phyloP scores from a whole-genome alignment of 2,797 vertebrate genomes.

The Coracias cyanogaster region DNA sequence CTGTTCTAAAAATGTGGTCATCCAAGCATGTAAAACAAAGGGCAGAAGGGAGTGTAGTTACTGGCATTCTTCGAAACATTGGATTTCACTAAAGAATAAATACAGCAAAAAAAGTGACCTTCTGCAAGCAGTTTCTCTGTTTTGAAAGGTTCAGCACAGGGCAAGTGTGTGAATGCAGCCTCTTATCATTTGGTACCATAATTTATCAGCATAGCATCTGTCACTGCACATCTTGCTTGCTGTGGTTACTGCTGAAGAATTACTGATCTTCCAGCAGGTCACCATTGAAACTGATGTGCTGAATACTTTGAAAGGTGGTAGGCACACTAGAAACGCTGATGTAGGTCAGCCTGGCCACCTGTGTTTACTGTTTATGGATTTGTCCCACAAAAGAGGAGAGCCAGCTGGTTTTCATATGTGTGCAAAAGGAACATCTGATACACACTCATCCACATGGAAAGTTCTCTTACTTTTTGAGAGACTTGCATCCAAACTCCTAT shows the following conservation, averaged over 20 bases:
- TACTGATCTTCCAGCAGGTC: not conserved
- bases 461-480: not conserved
- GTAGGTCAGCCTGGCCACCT: not conserved
- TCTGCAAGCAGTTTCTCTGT: not conserved
- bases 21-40: slow-evolving; percentile 28
- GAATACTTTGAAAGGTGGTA: not conserved
- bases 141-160: not conserved
- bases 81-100: not conserved
- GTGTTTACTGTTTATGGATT: not conserved
- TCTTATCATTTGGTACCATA: not conserved
- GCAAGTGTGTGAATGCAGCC: not conserved
- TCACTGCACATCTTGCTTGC: not conserved
- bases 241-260: not conserved
- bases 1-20: slow-evolving; percentile 26
- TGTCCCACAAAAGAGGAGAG: not conserved
- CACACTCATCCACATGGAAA: not conserved
- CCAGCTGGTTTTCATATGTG: not conserved
- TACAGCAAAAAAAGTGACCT: not conserved
- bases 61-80: not conserved
- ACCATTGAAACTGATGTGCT: not conserved
- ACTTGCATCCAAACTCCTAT: not conserved
- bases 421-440: not conserved
- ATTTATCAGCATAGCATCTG: not conserved
- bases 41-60: not conserved
- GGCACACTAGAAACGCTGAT: not conserved